Evolutionary conservation across 1,140 invertebrate genomes (phyloP).

Genomic region (Heliconius melpomene): DNA sequence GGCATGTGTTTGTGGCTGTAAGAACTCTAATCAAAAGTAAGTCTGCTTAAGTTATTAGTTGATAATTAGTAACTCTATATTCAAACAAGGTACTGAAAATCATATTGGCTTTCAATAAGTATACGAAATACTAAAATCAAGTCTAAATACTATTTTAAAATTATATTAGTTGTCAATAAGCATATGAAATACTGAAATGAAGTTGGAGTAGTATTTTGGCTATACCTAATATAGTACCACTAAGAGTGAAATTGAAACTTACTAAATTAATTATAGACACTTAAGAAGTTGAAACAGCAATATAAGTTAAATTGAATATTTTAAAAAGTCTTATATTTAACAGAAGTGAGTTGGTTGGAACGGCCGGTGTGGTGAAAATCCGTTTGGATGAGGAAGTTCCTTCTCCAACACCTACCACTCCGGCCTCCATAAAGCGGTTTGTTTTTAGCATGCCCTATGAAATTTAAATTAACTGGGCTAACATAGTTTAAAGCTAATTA

Average conservation of each 20-base stretch:
- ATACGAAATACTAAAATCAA: neutral
- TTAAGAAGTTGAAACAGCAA: too few species aligned
- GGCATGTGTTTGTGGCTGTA: constrained; percentile 78
- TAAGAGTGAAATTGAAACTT: neutral
- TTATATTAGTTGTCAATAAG: neutral
- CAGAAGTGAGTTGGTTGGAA: constrained; percentile 81
- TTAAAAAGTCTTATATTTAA: constrained; percentile 63
- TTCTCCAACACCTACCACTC: constrained; percentile 76
- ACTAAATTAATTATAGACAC: neutral
- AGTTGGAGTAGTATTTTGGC: neutral
- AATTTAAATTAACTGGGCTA: constrained; percentile 51
- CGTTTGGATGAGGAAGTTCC: constrained; percentile 78
- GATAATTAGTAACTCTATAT: neutral
- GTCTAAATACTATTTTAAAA: neutral
- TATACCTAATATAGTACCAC: too few species aligned
- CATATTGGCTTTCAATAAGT: neutral
- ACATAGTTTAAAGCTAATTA: constrained; percentile 45
- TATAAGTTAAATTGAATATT: constrained; percentile 1
- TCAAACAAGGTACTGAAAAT: neutral
- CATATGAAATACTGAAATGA: neutral
- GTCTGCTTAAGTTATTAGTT: constrained; percentile 38
- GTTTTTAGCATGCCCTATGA: constrained; percentile 66
- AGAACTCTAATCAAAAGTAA: constrained; percentile 79
- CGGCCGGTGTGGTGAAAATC: constrained; percentile 79
- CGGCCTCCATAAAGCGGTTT: constrained; percentile 80